Evolutionary conservation across 2,888 invertebrate species (phyloP).

Genomic region (Pterobdella sp.): DNA sequence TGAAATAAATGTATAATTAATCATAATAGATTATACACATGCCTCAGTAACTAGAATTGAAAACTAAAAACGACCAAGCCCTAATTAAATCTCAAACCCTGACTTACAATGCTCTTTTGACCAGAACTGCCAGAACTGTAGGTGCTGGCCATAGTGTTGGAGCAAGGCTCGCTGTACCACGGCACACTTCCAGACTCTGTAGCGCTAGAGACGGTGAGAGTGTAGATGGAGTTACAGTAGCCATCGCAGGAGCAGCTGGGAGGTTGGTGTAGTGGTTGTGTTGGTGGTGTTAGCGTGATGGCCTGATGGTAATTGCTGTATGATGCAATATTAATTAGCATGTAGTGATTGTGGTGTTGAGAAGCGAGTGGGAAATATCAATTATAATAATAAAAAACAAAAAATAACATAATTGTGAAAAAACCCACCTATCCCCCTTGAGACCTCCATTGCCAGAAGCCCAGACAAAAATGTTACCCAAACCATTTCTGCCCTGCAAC

Average conservation of each 20-base stretch:
- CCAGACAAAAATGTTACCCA: constrained; percentile 97
- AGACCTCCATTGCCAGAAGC: constrained; percentile 92
- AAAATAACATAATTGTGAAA: too few relatives aligned
- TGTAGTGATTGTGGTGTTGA: not conserved
- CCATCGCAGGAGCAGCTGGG: constrained; percentile 95
- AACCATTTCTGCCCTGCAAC: constrained; percentile 73
- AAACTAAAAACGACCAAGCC: not conserved
- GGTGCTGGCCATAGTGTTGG: constrained; percentile 91
- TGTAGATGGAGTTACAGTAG: constrained; percentile 97
- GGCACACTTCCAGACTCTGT: constrained; percentile 64
- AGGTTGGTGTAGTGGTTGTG: constrained; percentile 58
- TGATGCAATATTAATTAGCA: not conserved
- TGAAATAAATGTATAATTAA: not conserved
- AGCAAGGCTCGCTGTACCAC: constrained; percentile 89
- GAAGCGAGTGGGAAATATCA: too few relatives aligned
- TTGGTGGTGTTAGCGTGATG: constrained; percentile 53
- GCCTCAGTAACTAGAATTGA: not conserved
- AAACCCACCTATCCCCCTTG: constrained; percentile 9
- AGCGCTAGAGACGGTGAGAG: constrained; percentile 83
- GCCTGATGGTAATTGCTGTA: not conserved
- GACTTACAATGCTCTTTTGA: constrained; percentile 54
- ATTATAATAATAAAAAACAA: too few relatives aligned
- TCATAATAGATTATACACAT: not conserved
- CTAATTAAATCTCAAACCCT: not conserved
- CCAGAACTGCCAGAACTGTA: constrained; percentile 89